Percentiles rank a stretch among this genome's conserved stretches.
phyloP scores from a whole-genome alignment of 2,113 vertebrate species.

The Oophaga pumilio region DNA sequence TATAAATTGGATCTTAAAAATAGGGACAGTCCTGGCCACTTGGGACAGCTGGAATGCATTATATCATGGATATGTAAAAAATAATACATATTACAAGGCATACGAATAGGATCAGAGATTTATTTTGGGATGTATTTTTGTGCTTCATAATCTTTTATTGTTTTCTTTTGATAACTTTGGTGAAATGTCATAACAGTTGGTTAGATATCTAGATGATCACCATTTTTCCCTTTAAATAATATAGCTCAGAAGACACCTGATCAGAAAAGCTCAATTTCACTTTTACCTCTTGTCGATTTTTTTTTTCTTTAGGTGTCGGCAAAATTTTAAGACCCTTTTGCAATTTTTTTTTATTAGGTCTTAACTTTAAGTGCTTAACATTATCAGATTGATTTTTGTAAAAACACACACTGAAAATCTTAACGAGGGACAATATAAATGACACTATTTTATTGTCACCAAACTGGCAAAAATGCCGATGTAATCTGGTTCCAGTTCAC shows the following conservation, averaged over 20 bases:
- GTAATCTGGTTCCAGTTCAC: constrained; percentile 49
- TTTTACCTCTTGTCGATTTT: constrained; percentile 19
- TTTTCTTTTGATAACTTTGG: too few species aligned
- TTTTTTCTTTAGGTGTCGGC: constrained; percentile 50
- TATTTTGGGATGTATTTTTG: too few species aligned
- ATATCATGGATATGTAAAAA: too few species aligned
- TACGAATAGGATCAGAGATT: too few species aligned
- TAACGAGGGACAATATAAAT: constrained; percentile 58
- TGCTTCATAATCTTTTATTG: too few species aligned
- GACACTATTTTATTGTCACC: constrained; percentile 57
- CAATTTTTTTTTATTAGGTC: constrained; percentile 56
- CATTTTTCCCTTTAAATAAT: background rate
- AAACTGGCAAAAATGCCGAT: constrained; percentile 53
- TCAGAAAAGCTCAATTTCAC: constrained; percentile 19
- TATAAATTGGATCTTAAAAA: too few species aligned
- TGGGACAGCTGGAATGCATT: too few species aligned
- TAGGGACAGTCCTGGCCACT: too few species aligned
- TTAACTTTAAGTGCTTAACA: constrained; percentile 59
- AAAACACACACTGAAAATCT: constrained; percentile 58
- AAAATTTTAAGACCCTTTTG: constrained; percentile 55
- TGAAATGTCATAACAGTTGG: too few species aligned
- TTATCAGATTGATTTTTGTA: constrained; percentile 58
- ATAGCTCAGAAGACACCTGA: background rate
- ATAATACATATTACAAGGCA: too few species aligned
- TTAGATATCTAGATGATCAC: too few species aligned